Percentiles rank a stretch among this genome's conserved stretches.
Evolutionary conservation across 1,140 invertebrate genomes (phyloP).

Genomic region (Yoshiicerus persimilis): DNA sequence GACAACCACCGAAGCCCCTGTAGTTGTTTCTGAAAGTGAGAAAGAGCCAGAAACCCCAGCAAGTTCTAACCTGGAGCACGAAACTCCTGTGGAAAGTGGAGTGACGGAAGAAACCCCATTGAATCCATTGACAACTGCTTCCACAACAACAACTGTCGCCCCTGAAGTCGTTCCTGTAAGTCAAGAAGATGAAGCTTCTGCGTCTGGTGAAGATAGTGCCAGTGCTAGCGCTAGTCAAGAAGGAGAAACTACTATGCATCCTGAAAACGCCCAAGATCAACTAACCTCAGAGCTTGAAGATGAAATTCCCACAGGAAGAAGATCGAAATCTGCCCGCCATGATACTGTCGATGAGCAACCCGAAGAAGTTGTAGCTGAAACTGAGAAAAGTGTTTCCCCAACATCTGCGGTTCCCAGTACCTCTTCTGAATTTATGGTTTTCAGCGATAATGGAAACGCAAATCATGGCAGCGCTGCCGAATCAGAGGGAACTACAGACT

Average conservation of each 20-base stretch:
- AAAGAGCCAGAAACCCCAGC: background rate
- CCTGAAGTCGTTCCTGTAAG: background rate
- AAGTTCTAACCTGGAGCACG: background rate
- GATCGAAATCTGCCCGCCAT: slow-evolving; percentile 20
- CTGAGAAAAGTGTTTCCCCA: background rate
- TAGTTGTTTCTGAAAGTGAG: background rate
- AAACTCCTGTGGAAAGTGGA: background rate
- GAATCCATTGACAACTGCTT: background rate
- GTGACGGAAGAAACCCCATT: background rate
- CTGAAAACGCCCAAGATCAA: background rate
- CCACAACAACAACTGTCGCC: slow-evolving; percentile 1
- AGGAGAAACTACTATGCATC: background rate
- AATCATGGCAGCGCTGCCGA: background rate
- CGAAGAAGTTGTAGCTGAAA: background rate
- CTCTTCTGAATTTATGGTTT: slow-evolving; percentile 38
- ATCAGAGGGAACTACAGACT: background rate
- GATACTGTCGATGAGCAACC: background rate
- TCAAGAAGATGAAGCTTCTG: background rate
- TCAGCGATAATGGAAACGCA: slow-evolving; percentile 13
- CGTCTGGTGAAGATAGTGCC: background rate
- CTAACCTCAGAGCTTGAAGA: background rate
- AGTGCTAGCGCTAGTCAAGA: background rate
- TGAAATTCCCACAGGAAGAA: background rate
- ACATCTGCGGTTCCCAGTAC: background rate
- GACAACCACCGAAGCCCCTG: slow-evolving; percentile 23